Evolutionary conservation across 2,888 invertebrate species (phyloP), one percentile per base, ranked within the genome.

Genomic region (Odontocerum albicorne): DNA sequence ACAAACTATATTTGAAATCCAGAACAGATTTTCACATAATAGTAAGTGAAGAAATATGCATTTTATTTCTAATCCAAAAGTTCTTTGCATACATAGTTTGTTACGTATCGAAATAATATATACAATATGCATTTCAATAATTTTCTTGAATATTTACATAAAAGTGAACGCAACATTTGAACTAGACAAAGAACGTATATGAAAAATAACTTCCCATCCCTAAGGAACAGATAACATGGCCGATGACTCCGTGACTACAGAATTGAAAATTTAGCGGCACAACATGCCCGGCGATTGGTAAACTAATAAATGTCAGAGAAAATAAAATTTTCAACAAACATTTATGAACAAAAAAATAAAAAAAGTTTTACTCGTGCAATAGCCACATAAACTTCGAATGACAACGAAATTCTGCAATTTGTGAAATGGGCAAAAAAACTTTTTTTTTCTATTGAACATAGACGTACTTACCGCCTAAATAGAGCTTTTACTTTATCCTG

Each of bases 161-260:
- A n/a, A n/a, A n/a, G n/a, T n/a, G n/a, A n/a, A n/a, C n/a, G n/a
- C n/a, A n/a, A n/a, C n/a, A n/a, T n/a, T n/a, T n/a, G n/a, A n/a
- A n/a, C n/a, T n/a, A n/a, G n/a, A n/a, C n/a, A n/a, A n/a, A n/a
- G n/a, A n/a, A n/a, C n/a, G n/a, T n/a, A n/a, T n/a, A n/a, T n/a
- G n/a, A n/a, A n/a, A n/a, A n/a, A n/a, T n/a, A n/a, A n/a, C n/a
- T n/a, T n/a, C n/a, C n/a, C n/a, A n/a, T n/a, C n/a, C n/a, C n/a
- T n/a, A n/a, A n/a, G n/a, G n/a, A n/a, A n/a, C 45, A 36, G 21
- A 12, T 32, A 39, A 45, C 15, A 47, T 49, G 55, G 49, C 55
- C 35, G 55, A 44, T 38, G 16, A 40, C 47, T 47, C 57, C 57
- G 57, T 57, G 57, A 52, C 52, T 19, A 17, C 43, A 57, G 57